phyloP scores from a whole-genome alignment of 2,888 invertebrate genomes.

The Meloe dianella region DNA sequence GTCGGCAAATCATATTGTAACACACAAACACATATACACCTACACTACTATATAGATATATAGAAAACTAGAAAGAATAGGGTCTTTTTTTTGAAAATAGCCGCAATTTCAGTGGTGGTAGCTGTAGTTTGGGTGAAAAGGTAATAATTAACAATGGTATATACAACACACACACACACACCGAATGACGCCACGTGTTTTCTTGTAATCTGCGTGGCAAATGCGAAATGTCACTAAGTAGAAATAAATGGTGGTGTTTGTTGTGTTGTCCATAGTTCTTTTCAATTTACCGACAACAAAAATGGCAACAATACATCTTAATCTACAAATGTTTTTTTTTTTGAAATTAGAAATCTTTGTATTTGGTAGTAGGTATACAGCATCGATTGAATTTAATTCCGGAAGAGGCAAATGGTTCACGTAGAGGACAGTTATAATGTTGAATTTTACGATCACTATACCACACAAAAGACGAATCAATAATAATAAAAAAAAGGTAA shows the following conservation, averaged over 20 bases:
- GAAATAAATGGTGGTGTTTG: constrained; percentile 61
- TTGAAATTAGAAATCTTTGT: constrained; percentile 20
- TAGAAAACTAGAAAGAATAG: constrained; percentile 18
- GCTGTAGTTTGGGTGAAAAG: constrained; percentile 41
- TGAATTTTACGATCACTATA: constrained; percentile 33
- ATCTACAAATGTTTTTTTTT: constrained; percentile 22
- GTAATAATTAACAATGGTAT: constrained; percentile 52
- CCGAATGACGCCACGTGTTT: constrained; percentile 53
- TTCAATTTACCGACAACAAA: constrained; percentile 19
- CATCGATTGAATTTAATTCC: constrained; percentile 29
- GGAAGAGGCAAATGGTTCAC: constrained; percentile 41
- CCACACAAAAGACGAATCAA: constrained; percentile 33
- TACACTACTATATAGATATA: constrained; percentile 11
- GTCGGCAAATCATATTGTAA: constrained; percentile 36
- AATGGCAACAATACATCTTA: neutral
- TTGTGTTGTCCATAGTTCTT: constrained; percentile 30
- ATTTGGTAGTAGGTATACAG: too few relatives aligned
- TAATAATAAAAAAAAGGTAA: constrained; percentile 33
- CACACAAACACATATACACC: too few relatives aligned
- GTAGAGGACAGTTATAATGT: constrained; percentile 36
- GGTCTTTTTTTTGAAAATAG: constrained; percentile 17
- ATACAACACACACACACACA: constrained; percentile 21
- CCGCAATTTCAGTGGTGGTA: constrained; percentile 32
- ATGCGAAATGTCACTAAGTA: constrained; percentile 59
- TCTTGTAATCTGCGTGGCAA: constrained; percentile 58